Base-by-base conservation (phyloP, 2,888 invertebrate genomes). In the Thumatha senex region DNA sequence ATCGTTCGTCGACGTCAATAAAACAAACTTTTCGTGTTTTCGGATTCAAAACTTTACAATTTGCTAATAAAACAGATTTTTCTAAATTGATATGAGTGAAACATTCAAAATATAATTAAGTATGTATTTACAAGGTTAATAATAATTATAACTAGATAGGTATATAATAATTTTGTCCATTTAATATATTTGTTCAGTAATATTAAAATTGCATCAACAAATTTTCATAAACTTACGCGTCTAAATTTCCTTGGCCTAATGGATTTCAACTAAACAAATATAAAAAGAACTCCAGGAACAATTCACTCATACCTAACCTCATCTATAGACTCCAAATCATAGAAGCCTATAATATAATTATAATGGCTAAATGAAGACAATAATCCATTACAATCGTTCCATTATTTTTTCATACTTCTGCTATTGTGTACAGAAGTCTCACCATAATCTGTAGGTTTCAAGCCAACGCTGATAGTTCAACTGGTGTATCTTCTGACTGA, bases 21-120 rank as follows among this genome's bases (percentile, higher is more conserved):
- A 89, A 89, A 80, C 74, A 89, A 89, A 86, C 77, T 79, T 77
- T 76, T 77, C 71, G 83, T 86, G 82, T 81, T 79, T 72, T 75
- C 75, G 76, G 80, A 85, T 78, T 80, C 73, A 80, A 83, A 84
- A 82, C 73, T 80, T 86, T 85, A 88, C 77, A 84, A 81, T 84
- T 89, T 80, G 76, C 84, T 88, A 86, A 77, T 82, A 85, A 84
- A 86, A 85, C 86, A 80, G 81, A 80, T 81, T 84, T 24, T 78
- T 81, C 88, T 88, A 89, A 78, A 78, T 86, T 89, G 89, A 89
- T 89, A 89, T 89, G 89, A 89, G 85, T 85, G 81, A 86, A 88
- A 89, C 82, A 81, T 88, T 84, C 74, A 84, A 86, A 90, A 87
- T 86, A 89, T 89, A 86, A 80, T 77, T 79, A 81, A 80, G 63